These are phyloP conservation scores for Apotomis turbidana DNA, from an alignment of 2,888 invertebrate genomes.

Conservation along the genomic window DNA sequence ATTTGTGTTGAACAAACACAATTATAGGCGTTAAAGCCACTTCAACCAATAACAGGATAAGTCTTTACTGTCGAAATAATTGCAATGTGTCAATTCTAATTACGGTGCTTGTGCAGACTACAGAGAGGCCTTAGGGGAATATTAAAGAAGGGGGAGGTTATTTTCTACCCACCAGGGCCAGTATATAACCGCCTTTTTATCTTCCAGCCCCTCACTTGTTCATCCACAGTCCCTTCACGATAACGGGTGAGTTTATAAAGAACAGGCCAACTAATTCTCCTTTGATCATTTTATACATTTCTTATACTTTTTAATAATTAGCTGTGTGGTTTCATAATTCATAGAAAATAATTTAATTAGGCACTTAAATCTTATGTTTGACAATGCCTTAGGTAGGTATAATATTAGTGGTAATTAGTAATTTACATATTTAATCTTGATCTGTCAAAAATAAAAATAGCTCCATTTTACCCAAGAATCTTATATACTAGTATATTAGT, in stretches of 20 bases:
- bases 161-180: conserved; percentile 60
- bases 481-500: too few species aligned
- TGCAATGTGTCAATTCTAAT: conserved; percentile 78
- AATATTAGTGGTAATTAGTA: too few species aligned
- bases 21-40: conserved; percentile 51
- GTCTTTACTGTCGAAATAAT: conserved; percentile 64
- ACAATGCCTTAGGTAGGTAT: too few species aligned
- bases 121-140: conserved; percentile 70
- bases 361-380: too few species aligned
- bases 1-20: neutral
- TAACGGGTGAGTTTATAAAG: conserved; percentile 23
- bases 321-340: too few species aligned
- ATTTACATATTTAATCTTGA: too few species aligned
- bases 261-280: neutral
- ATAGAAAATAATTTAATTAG: too few species aligned
- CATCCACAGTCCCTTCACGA: conserved; percentile 4
- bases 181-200: conserved; percentile 65
- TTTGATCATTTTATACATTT: neutral
- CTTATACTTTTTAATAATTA: neutral
- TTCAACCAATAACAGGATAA: conserved; percentile 62
- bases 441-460: too few species aligned
- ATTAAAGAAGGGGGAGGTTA: conserved; percentile 76
- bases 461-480: too few species aligned
- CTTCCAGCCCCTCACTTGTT: conserved; percentile 55
- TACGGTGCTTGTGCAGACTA: conserved; percentile 48